These are phyloP conservation scores for Holocentrus rufus DNA, from an alignment of 2,797 vertebrate genomes.

Conservation along the genomic window DNA sequence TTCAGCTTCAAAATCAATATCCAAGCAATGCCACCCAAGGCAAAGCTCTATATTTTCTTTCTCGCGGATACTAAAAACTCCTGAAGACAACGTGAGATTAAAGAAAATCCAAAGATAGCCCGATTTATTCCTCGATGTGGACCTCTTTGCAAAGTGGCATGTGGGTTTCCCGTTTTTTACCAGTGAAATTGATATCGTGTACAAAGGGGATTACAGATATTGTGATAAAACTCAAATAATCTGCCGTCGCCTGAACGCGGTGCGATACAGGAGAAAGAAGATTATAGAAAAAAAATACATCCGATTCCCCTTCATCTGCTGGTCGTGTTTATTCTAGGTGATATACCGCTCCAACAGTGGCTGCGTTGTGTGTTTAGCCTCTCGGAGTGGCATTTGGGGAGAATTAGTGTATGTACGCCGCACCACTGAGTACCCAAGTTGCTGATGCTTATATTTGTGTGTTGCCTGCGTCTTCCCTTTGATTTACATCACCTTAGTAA, in stretches of 20 bases:
- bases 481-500: constrained; percentile 46
- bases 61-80: constrained; percentile 30
- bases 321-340: constrained; percentile 24
- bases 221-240: constrained; percentile 58
- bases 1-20: constrained; percentile 9
- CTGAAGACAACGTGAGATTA: constrained; percentile 2
- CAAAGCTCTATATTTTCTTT: background rate
- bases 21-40: background rate
- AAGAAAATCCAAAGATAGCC: constrained; percentile 2
- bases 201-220: constrained; percentile 56
- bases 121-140: constrained; percentile 12
- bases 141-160: constrained; percentile 36
- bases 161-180: constrained; percentile 32
- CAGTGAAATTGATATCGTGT: constrained; percentile 44
- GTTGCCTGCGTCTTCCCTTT: constrained; percentile 31
- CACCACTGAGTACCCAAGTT: constrained; percentile 30
- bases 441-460: constrained; percentile 37
- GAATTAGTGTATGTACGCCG: constrained; percentile 37
- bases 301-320: constrained; percentile 1
- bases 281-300: constrained; percentile 56
- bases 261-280: constrained; percentile 50
- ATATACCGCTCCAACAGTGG: constrained; percentile 18
- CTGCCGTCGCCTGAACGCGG: constrained; percentile 29
- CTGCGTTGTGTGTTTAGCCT: constrained; percentile 34
- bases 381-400: constrained; percentile 37